Base-by-base conservation (phyloP, 2,888 invertebrate genomes). In the Argyresthia goedartella region DNA sequence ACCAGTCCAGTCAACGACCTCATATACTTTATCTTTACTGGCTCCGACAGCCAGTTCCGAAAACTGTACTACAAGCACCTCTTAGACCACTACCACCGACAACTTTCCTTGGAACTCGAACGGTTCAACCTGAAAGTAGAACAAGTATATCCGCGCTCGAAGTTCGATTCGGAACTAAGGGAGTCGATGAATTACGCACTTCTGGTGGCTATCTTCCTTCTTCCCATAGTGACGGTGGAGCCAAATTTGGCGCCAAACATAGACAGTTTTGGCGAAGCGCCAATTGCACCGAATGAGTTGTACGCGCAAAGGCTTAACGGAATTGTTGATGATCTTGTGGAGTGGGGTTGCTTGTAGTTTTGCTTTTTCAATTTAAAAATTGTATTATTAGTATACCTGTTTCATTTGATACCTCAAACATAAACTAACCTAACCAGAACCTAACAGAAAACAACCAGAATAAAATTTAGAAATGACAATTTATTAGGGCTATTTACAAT, bases 41-140 rank as follows among this genome's bases (percentile, higher is more conserved):
- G 78, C 34, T 66, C 79, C 0, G 79, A 78, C 56, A 67, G 66
- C 41, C 55, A 65, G 55, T 79, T 81, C 65, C 62, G 81, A 1
- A 61, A 57, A 6, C 49, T 62, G 9, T 56, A 72, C 60, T 69
- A 58, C 56, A 48, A 60, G 8, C 54, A 53, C 36, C 59, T 73
- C n/a, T 43, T 71, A 1, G 62, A 62, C 33, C 58, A 64, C 14
- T 76, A 76, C 59, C 65, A 67, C 53, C 8, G 54, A 1, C 60
- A 67, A 52, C 63, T 79, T 43, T 49, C 57, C 48, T 55, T 56
- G 0, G 66, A 72, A 8, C 56, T 77, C 53, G 53, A 48, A 11
- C 60, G 64, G 36, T 55, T 77, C 2, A 54, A 57, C 1, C 54
- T 76, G 1, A 65, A 76, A 47, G 61, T 68, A 1, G 62, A 65